phyloP scores from a whole-genome alignment of 2,888 invertebrate species.

The Sinopyrophorus schimmeli region DNA sequence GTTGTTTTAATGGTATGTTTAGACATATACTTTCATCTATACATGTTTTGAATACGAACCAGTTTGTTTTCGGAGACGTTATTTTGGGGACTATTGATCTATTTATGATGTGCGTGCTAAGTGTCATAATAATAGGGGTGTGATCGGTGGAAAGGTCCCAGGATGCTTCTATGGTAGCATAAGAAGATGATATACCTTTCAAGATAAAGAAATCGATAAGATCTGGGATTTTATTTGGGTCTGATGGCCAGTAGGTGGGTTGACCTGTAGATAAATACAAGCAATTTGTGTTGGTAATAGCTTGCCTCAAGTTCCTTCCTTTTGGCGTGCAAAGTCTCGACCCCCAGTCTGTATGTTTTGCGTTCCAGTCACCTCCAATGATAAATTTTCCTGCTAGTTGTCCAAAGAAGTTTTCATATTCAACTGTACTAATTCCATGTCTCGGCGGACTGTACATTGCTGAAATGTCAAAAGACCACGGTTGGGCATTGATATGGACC shows the following conservation, averaged over 20 bases:
- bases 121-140: slow-evolving; percentile 4
- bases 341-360: slow-evolving; percentile 6
- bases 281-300: background rate
- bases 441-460: background rate
- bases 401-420: slow-evolving; percentile 7
- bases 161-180: too few species aligned
- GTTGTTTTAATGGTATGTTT: slow-evolving; percentile 4
- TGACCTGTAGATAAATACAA: slow-evolving; percentile 1
- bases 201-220: slow-evolving; percentile 4
- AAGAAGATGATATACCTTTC: slow-evolving; percentile 1
- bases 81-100: slow-evolving; percentile 6
- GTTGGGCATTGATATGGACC: background rate
- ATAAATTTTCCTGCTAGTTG: slow-evolving; percentile 4
- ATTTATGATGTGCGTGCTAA: slow-evolving; percentile 1
- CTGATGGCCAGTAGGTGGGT: slow-evolving; percentile 2
- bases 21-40: slow-evolving; percentile 2
- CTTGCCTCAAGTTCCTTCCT: background rate
- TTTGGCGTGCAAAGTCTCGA: slow-evolving; percentile 4
- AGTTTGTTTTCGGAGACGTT: slow-evolving; percentile 5
- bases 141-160: slow-evolving; percentile 1
- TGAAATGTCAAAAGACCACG: background rate
- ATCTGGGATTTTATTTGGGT: slow-evolving; percentile 2
- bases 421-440: slow-evolving; percentile 4
- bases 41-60: slow-evolving; percentile 11
- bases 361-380: background rate